phyloP scores from a whole-genome alignment of 2,888 invertebrate genomes.

The Papilio protenor region DNA sequence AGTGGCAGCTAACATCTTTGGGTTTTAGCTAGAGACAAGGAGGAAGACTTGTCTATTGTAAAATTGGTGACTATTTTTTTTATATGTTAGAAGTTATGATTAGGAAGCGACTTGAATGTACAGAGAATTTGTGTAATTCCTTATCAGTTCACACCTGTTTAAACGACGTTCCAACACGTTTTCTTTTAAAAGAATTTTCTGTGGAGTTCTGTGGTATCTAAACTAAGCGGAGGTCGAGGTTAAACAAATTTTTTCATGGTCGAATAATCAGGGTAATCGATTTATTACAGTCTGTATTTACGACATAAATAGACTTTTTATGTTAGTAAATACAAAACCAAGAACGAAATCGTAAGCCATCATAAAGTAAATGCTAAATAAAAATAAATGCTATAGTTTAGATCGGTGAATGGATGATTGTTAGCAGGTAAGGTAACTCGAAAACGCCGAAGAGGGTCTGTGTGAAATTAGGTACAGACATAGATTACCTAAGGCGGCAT shows the following conservation, averaged over 20 bases:
- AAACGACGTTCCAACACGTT: neutral
- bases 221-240: conserved; percentile 4
- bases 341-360: neutral
- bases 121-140: neutral
- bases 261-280: conserved; percentile 2
- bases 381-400: no score
- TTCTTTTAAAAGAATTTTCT: neutral
- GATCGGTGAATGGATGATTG: no score
- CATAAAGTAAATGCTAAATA: neutral
- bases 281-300: neutral
- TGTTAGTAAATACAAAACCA: neutral
- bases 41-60: no score
- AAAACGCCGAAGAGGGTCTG: no score
- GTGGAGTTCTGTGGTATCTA: neutral
- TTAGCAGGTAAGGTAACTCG: no score
- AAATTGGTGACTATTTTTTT: neutral
- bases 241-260: neutral
- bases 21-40: neutral
- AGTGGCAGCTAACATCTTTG: neutral
- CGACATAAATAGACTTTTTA: neutral
- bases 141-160: conserved; percentile 17
- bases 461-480: no score
- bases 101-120: neutral
- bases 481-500: no score
- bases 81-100: neutral